Base-by-base conservation (phyloP, 1,140 invertebrate species). In the Diuraphis noxia region DNA sequence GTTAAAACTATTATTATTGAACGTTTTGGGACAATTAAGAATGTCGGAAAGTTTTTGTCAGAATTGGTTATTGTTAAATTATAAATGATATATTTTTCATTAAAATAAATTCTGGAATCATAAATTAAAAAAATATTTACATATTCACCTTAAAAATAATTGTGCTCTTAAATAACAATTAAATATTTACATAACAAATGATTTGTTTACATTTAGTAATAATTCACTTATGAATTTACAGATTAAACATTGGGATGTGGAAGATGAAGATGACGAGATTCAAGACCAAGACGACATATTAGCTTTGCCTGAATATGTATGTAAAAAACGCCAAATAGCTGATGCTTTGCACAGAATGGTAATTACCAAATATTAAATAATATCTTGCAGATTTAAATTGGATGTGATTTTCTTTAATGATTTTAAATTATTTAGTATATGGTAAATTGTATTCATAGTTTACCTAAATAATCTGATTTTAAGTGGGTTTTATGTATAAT, bases 191-290 rank as follows among this genome's bases (percentile, higher is more conserved):
- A n/a, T n/a, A n/a, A n/a, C 13, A 72, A 72, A n/a, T 72, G 13
- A n/a, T 72, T 72, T 72, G 30, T 19, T n/a, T 72, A n/a, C 5
- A 17, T 72, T n/a, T n/a, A 72, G 19, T n/a, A 41, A n/a, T 41
- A 30, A 30, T 56, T 56, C 0, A 43, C 25, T 81, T 0, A 5
- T 36, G 6, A 52, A 52, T 82, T 49, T 38, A 38, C n/a, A 91
- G 89, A 91, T 91, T 30, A 91, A 91, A 91, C 89, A 91, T 40
- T 91, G 89, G 89, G 77, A 91, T 38, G 77, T 91, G 43, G 89
- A 91, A 8, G 89, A 91, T n/a, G 89, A 91, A 38, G 89, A 91
- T 46, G 89, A 91, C 0, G 89, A 91, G 9, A 81, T 91, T 30
- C 46, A 82, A 81, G 89, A 91, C 8, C 43, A 77, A 49, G 89